These are phyloP conservation scores for Drosophila melanogaster DNA, from an alignment of 1,140 invertebrate species.

Conservation along the genomic window Release_6_plus_ISO1_MT NT_037436.4:3924501-3925000, in stretches of 20 bases:
- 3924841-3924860: conserved; percentile 24
- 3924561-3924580: conserved; percentile 48
- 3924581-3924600: conserved; percentile 73
- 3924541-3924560: conserved; percentile 38
- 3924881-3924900: conserved; percentile 12
- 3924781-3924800: conserved; percentile 39
- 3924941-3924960: too few species aligned
- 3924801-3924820: conserved; percentile 42
- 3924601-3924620: conserved; percentile 52
- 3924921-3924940: too few species aligned
- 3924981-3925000: too few species aligned
- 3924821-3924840: conserved; percentile 30
- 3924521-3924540: conserved; percentile 56
- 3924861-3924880: conserved; percentile 29
- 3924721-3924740: conserved; percentile 53
- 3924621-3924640: conserved; percentile 53
- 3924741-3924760: conserved; percentile 26
- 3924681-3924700: conserved; percentile 4
- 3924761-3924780: conserved; percentile 48
- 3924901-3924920: too few species aligned
- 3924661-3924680: conserved; percentile 14
- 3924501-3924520: conserved; percentile 30
- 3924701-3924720: conserved; percentile 34
- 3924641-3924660: conserved; percentile 37
- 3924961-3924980: neutral